Percentiles rank a stretch among this genome's conserved stretches.
These are phyloP conservation scores for Cryptocheilus praepositus DNA, from an alignment of 2,888 invertebrate genomes.

Conservation along the genomic window DNA sequence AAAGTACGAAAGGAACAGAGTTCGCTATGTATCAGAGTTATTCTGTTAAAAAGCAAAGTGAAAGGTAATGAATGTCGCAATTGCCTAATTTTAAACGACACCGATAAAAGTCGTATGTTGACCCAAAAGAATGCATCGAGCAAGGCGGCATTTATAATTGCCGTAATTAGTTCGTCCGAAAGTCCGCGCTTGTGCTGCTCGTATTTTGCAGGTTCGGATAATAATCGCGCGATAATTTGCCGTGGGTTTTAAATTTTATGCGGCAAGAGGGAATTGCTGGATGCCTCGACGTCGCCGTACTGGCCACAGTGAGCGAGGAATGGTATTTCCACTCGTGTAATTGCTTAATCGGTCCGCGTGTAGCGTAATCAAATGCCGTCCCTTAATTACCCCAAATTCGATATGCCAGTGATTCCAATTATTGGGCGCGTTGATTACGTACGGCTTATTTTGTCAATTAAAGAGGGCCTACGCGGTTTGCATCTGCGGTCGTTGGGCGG, in stretches of 20 bases:
- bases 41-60: no score
- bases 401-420: conserved; percentile 60
- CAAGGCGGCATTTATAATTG: conserved; percentile 32
- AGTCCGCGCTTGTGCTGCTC: conserved; percentile 6
- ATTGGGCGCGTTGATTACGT: conserved; percentile 48
- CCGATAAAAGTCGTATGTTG: no score
- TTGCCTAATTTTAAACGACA: no score
- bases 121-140: neutral
- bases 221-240: conserved; percentile 41
- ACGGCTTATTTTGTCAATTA: conserved; percentile 47
- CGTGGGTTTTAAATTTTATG: conserved; percentile 27
- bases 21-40: no score
- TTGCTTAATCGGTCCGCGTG: conserved; percentile 42
- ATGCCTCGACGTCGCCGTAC: neutral
- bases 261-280: neutral
- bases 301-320: neutral
- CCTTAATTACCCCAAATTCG: conserved; percentile 54
- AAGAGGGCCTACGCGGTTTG: conserved; percentile 33
- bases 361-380: conserved; percentile 48
- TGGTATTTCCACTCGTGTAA: conserved; percentile 33
- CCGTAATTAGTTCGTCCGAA: conserved; percentile 36
- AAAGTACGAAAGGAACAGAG: no score
- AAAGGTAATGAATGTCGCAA: no score
- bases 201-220: conserved; percentile 26
- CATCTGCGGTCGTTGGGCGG: conserved; percentile 24